Percentiles rank a stretch among this genome's conserved stretches.
phyloP scores from a whole-genome alignment of 2,113 vertebrate genomes.

The Siphamia tubifer region DNA sequence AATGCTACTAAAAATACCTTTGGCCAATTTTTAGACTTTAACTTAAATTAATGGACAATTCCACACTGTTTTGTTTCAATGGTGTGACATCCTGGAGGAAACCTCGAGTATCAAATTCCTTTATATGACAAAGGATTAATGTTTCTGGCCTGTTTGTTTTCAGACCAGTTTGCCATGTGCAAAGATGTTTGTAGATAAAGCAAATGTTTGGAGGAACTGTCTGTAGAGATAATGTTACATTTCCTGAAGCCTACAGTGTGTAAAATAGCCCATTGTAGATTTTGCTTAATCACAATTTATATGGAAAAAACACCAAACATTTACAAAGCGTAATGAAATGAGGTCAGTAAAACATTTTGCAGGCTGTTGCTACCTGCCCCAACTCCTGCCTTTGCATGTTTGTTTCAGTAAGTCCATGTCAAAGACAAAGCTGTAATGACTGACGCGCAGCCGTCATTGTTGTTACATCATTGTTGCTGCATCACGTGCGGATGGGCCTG shows the following conservation, averaged over 20 bases:
- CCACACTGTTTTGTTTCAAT: not conserved
- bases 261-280: not conserved
- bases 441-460: slow-evolving; percentile 64
- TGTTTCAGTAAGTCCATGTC: slow-evolving; percentile 35
- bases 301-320: not conserved
- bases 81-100: not conserved
- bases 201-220: not conserved
- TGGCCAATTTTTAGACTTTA: too few relatives aligned
- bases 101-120: not conserved
- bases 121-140: not conserved
- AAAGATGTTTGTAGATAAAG: slow-evolving; percentile 1
- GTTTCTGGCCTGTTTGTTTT: slow-evolving; percentile 31
- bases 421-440: slow-evolving; percentile 55
- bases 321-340: not conserved
- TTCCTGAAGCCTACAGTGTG: not conserved
- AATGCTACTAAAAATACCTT: too few relatives aligned
- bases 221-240: not conserved
- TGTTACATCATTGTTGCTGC: slow-evolving; percentile 66
- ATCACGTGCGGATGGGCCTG: slow-evolving; percentile 46
- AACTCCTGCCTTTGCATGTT: slow-evolving; percentile 2
- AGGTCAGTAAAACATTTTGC: slow-evolving; percentile 3
- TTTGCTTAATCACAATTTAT: not conserved
- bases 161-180: slow-evolving; percentile 16
- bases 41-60: too few relatives aligned
- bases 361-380: not conserved